Evolutionary conservation across 2,113 vertebrate genomes (phyloP), one percentile per base, ranked within the genome.

Genomic region (Strix aluco): DNA sequence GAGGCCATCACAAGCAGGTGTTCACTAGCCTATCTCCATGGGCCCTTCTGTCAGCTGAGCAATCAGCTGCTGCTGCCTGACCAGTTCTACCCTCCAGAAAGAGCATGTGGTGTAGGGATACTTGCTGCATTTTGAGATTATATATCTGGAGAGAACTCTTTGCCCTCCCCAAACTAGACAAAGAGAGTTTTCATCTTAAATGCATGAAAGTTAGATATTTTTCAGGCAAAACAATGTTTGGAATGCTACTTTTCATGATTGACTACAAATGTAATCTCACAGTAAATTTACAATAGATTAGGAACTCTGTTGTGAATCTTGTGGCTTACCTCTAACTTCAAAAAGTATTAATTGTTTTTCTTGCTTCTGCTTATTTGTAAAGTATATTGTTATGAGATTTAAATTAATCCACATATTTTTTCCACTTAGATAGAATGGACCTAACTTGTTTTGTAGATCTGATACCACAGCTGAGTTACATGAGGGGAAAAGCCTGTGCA

Each of bases 81-180:
- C 6, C 15, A 46, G 34, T 52, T 65, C 62, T 30, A 25, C 29
- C 44, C 44, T 79, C 38, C 44, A 65, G 44, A 40, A 80, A 18
- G 15, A 75, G 20, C 15, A 32, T 0, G 0, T 0, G 1, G 17
- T 13, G 6, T 25, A 57, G 49, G 3, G 26, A 21, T 23, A 46
- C 6, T 27, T 27, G 15, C 23, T 59, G 16, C 16, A 49, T 15
- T 70, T 70, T 62, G 16, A 65, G 21, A 44, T 42, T 2, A 5
- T 54, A 13, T 18, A 7, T 32, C 30, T 83, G 30, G 25, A 77
- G 16, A 90, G 5, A 32, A 73, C 4, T 27, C 15, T 57, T 40
- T 86, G 18, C 27, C 13, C 30, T 69, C 21, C 19, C 3, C 30
- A 65, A 40, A 63, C 6, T 47, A 57, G 13, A 77, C 29, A 61